Conservation (phyloP, 1,140 invertebrate species). For the Cotesia vestalis region DNA sequence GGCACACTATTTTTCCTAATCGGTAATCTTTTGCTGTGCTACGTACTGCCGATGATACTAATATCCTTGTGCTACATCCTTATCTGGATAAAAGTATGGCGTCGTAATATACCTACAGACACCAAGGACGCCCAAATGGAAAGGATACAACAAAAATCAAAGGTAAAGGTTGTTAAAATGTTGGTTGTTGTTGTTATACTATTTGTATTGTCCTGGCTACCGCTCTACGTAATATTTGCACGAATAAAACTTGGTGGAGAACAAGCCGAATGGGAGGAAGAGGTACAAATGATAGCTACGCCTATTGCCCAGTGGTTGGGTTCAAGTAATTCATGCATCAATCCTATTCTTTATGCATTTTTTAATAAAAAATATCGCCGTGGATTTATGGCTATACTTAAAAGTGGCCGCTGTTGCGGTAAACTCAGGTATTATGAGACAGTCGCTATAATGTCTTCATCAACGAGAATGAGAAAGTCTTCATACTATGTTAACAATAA, state of each 20-base stretch:
- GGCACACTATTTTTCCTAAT: slow-evolving; percentile 87
- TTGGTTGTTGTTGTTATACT: slow-evolving; percentile 92
- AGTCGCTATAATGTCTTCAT: slow-evolving; percentile 82
- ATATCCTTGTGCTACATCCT: slow-evolving; percentile 92
- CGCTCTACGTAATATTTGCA: slow-evolving; percentile 90
- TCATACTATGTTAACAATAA: slow-evolving; percentile 79
- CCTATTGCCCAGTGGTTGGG: slow-evolving; percentile 97
- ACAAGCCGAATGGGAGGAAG: slow-evolving; percentile 77
- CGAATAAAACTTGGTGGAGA: slow-evolving; percentile 83
- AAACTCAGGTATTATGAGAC: slow-evolving; percentile 84
- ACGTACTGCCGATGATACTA: slow-evolving; percentile 90
- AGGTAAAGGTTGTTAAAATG: slow-evolving; percentile 97
- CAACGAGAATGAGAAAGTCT: slow-evolving; percentile 82
- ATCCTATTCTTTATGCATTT: slow-evolving; percentile 96
- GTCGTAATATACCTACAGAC: slow-evolving; percentile 86
- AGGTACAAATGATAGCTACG: slow-evolving; percentile 80
- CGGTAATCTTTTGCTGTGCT: slow-evolving; percentile 89
- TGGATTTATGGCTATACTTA: slow-evolving; percentile 90
- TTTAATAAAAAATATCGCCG: slow-evolving; percentile 96
- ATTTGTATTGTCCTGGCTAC: slow-evolving; percentile 94
- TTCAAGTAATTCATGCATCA: slow-evolving; percentile 95
- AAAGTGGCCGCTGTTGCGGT: slow-evolving; percentile 84
- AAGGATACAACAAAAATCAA: slow-evolving; percentile 89
- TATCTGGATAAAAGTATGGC: slow-evolving; percentile 93
- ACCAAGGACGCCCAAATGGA: slow-evolving; percentile 92